phyloP scores from a whole-genome alignment of 2,113 vertebrate genomes.

The Leuciscus idus region DNA sequence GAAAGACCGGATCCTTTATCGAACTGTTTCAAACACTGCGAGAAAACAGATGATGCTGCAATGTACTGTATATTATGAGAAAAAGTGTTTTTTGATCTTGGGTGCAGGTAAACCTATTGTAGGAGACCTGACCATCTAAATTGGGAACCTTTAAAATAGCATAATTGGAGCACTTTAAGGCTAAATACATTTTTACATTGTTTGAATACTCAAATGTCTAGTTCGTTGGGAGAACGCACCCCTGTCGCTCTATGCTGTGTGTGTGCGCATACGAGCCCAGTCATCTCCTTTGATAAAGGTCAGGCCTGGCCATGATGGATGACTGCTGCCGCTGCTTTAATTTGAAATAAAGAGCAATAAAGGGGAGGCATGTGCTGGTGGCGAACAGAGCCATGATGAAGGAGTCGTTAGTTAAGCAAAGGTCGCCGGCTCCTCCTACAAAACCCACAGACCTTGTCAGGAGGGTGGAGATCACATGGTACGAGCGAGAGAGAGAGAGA shows the following conservation, averaged over 20 bases:
- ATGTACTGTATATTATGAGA: too few species aligned
- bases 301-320: conserved; percentile 72
- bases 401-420: conserved; percentile 82
- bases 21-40: too few species aligned
- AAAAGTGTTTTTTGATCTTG: too few species aligned
- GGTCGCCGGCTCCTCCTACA: conserved; percentile 78
- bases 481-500: conserved; percentile 46
- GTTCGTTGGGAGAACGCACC: not conserved
- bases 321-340: conserved; percentile 73
- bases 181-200: not conserved
- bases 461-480: conserved; percentile 54
- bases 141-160: too few species aligned
- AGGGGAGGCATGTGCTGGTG: conserved; percentile 64
- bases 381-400: conserved; percentile 62
- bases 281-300: conserved; percentile 78
- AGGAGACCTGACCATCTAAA: too few species aligned
- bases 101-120: too few species aligned
- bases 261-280: conserved; percentile 57
- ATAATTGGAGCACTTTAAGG: not conserved
- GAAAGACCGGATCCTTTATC: too few species aligned
- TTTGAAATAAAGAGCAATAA: conserved; percentile 81
- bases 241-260: not conserved
- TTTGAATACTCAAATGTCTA: not conserved
- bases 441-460: conserved; percentile 70
- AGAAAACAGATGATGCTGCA: too few species aligned